Evolutionary conservation across 2,113 vertebrate species (phyloP).

Genomic region (Rhinolophus sinicus): DNA sequence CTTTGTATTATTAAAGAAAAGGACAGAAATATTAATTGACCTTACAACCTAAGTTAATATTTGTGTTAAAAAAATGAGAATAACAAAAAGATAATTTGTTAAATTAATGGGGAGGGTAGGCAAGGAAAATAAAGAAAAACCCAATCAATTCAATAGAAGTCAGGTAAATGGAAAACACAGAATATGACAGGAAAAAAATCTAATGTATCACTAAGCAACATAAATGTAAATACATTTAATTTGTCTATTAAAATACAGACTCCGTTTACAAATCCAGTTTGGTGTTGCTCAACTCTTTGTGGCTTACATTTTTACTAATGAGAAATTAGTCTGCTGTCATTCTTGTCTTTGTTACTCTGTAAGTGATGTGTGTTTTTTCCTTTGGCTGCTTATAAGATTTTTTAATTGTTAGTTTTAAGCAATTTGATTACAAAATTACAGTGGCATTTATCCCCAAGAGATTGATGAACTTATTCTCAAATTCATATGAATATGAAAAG

Average conservation of each 20-base stretch:
- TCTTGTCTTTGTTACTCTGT: neutral
- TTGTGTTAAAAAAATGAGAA: neutral
- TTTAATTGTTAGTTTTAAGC: neutral
- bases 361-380: neutral
- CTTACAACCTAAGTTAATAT: neutral
- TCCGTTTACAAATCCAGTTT: neutral
- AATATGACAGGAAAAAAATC: neutral
- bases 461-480: neutral
- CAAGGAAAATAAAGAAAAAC: neutral
- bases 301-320: neutral
- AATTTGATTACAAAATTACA: conserved; percentile 1
- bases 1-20: neutral
- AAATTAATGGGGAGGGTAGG: neutral
- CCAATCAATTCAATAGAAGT: neutral
- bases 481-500: neutral
- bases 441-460: neutral
- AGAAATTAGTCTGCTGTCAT: neutral
- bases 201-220: neutral
- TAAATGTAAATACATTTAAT: neutral
- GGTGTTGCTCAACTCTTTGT: neutral
- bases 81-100: neutral
- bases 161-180: neutral
- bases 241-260: neutral
- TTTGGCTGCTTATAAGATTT: neutral
- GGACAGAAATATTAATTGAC: neutral